phyloP scores from a whole-genome alignment of 1,140 invertebrate genomes.

The Drosophila lacertosa region DNA sequence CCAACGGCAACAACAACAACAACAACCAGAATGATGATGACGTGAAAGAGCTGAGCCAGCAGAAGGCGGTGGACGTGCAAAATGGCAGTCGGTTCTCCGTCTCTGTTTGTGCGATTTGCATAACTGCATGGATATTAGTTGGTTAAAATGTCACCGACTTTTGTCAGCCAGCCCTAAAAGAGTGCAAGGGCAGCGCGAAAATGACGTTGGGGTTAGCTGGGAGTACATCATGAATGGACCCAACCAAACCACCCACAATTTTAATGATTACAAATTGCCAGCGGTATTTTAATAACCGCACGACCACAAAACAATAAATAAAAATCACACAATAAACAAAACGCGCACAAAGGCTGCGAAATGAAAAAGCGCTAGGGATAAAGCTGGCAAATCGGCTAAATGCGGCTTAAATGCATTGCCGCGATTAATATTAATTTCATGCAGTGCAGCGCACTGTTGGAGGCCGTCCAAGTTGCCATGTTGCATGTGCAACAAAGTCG shows the following conservation, averaged over 20 bases:
- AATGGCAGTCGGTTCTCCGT: constrained; percentile 54
- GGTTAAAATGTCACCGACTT: constrained; percentile 70
- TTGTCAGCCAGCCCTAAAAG: constrained; percentile 58
- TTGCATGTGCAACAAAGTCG: constrained; percentile 36
- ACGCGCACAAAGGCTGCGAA: constrained; percentile 51
- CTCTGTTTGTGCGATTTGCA: constrained; percentile 58
- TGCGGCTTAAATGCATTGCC: constrained; percentile 79
- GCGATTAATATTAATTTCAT: constrained; percentile 81
- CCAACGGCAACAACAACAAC: constrained; percentile 58
- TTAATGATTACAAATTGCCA: constrained; percentile 80
- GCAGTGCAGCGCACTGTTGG: constrained; percentile 70
- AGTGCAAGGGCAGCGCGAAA: constrained; percentile 27
- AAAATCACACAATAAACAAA: constrained; percentile 70
- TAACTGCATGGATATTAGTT: constrained; percentile 75
- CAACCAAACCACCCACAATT: constrained; percentile 2
- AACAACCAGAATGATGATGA: constrained; percentile 24
- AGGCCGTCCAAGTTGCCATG: constrained; percentile 59
- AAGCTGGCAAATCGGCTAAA: constrained; percentile 71
- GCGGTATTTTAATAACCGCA: constrained; percentile 74
- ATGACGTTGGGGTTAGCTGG: background rate
- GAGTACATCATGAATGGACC: too few species aligned
- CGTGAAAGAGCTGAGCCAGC: constrained; percentile 3
- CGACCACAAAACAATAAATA: constrained; percentile 76
- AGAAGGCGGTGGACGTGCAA: constrained; percentile 57
- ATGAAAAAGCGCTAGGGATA: constrained; percentile 36